Conservation (phyloP, 2,113 vertebrate species). For the Orycteropus afer region DNA sequence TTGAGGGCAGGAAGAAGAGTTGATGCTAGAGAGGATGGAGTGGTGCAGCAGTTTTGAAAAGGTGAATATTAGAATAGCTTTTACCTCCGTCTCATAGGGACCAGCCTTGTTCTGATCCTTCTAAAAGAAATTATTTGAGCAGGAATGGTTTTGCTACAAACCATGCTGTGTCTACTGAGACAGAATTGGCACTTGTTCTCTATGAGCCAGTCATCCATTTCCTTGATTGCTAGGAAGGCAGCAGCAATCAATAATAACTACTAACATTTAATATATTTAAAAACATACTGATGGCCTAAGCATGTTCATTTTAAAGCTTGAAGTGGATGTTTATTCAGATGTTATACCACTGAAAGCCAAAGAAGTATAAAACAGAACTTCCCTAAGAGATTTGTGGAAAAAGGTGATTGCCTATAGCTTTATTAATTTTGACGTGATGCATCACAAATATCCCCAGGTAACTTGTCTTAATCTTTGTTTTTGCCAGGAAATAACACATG, state of each 20-base stretch:
- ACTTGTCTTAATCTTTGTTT: constrained; percentile 30
- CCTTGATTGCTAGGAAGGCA: not conserved
- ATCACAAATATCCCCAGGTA: constrained; percentile 41
- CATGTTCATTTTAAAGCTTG: not conserved
- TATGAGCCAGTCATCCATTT: not conserved
- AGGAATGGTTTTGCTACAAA: constrained; percentile 28
- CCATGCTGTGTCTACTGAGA: not conserved
- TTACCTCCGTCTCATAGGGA: no score
- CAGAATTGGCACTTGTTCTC: not conserved
- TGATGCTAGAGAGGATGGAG: no score
- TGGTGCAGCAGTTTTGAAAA: no score
- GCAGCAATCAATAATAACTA: not conserved
- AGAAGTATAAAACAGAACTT: not conserved
- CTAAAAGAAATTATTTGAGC: no score
- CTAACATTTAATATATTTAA: not conserved
- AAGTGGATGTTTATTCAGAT: constrained; percentile 37
- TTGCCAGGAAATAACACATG: not conserved
- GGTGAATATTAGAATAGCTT: no score
- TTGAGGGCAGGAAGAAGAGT: no score
- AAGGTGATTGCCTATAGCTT: not conserved
- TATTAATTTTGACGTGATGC: constrained; percentile 51
- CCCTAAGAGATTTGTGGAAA: constrained; percentile 1
- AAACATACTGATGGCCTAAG: not conserved
- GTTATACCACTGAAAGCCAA: not conserved
- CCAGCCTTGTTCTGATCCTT: no score